Base-by-base conservation (phyloP, 2,888 invertebrate genomes). In the Xestobium rufovillosum region DNA sequence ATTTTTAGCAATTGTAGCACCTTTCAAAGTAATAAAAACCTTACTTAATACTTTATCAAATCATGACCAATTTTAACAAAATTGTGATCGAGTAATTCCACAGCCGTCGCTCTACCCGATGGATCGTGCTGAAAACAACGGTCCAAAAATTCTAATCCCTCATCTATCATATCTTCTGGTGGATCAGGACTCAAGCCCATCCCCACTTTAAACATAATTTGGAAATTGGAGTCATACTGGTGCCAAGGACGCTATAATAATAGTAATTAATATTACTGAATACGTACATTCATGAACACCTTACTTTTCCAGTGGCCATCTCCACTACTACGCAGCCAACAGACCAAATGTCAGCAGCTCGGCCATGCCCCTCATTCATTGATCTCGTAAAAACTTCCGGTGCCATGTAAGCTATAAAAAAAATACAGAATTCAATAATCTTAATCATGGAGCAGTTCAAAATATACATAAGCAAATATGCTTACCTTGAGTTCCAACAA, bases 301-400 rank as follows among this genome's bases (percentile, higher is more conserved):
- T 49, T 63, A 88, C 87, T 76, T 89, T 85, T 49, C 94, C 94
- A 9, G 89, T 86, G 13, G 85, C 80, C 94, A 96, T 95, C 68
- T 96, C 94, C 1, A 94, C 80, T 43, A 95, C 86, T 36, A 92
- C 92, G 68, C 94, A 95, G 23, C 94, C 95, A 28, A 92, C 75
- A 17, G 92, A 92, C 95, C 95, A 96, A 57, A 96, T 82, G 69
- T 96, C 96, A 2, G 90, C 91, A 2, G 89, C 86, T 53, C 94
- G 74, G 0, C 95, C 95, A 68, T 94, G 90, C 0, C 95, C 94
- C 43, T 73, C 72, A 15, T 65, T 66, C 45, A 81, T 78, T 17
- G 81, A 79, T 66, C 82, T 83, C 70, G 85, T 87, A 60, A 88
- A 92, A 52, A 95, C 87, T 68, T 95, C 95, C 0, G 95, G 95